Percentiles rank a stretch among this genome's conserved stretches.
Evolutionary conservation across 2,797 vertebrate genomes (phyloP).

Genomic region (Miichthys miiuy): DNA sequence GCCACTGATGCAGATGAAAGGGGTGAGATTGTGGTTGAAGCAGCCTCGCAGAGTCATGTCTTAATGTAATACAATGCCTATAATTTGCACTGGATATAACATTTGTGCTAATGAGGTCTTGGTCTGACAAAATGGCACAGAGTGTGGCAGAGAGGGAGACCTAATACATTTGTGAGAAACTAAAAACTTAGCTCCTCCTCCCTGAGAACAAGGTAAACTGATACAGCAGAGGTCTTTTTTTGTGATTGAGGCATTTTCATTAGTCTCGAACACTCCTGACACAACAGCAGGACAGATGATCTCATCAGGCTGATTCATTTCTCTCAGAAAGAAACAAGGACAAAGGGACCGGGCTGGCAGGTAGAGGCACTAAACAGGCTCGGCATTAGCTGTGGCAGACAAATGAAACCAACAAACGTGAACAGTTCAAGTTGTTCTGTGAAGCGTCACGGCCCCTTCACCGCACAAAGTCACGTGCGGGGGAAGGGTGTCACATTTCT

Average conservation of each 20-base stretch:
- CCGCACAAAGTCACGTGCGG: conserved; percentile 8
- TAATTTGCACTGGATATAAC: conserved; percentile 5
- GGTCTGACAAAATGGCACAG: neutral
- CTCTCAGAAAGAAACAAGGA: conserved; percentile 12
- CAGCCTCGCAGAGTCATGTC: neutral
- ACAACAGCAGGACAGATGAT: conserved; percentile 39
- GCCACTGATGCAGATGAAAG: conserved; percentile 12
- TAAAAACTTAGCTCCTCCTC: conserved; percentile 5
- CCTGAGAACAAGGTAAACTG: conserved; percentile 52
- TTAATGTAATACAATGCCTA: conserved; percentile 11
- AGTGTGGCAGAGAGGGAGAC: neutral
- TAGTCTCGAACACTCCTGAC: neutral
- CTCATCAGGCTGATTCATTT: conserved; percentile 12
- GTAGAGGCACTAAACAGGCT: conserved; percentile 18
- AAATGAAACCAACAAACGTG: conserved; percentile 7
- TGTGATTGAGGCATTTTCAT: conserved; percentile 33
- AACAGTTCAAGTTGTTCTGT: conserved; percentile 31
- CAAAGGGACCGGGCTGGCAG: conserved; percentile 26
- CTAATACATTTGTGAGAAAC: conserved; percentile 4
- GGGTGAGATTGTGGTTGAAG: conserved; percentile 14
- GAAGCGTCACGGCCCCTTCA: neutral
- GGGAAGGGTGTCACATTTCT: neutral
- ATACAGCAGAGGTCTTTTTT: conserved; percentile 31
- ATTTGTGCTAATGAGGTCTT: conserved; percentile 21
- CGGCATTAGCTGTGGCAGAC: conserved; percentile 13